Conservation (phyloP, 2,797 vertebrate species). For the Esox lucius region DNA sequence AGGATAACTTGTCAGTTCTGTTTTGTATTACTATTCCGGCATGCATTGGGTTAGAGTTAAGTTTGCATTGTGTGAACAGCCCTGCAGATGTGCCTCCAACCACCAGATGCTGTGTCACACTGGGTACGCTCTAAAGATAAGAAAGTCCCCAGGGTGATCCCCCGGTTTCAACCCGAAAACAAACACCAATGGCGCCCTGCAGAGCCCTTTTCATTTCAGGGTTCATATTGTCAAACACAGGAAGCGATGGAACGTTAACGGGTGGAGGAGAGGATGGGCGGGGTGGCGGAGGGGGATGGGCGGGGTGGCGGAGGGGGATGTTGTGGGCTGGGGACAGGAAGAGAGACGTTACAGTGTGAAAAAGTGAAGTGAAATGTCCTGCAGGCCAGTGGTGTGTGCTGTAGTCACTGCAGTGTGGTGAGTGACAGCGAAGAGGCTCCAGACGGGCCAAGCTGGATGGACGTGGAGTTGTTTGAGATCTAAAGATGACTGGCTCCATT, state of each 20-base stretch:
- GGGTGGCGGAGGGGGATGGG: not conserved
- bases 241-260: conserved; percentile 1
- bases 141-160: too few relatives aligned
- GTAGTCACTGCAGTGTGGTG: not conserved
- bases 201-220: too few relatives aligned
- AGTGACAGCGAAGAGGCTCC: not conserved
- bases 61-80: not conserved
- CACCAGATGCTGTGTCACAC: conserved; percentile 24
- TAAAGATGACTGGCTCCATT: too few relatives aligned
- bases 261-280: conserved; percentile 2
- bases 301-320: conserved; percentile 7
- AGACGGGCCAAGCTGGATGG: too few relatives aligned
- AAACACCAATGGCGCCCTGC: too few relatives aligned
- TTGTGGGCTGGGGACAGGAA: not conserved
- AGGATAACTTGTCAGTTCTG: too few relatives aligned
- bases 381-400: too few relatives aligned
- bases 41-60: not conserved
- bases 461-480: too few relatives aligned
- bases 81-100: conserved; percentile 12
- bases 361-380: not conserved
- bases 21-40: too few relatives aligned
- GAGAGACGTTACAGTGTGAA: not conserved
- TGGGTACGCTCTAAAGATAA: not conserved
- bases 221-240: too few relatives aligned
- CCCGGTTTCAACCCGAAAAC: too few relatives aligned